Conservation (phyloP, 2,113 vertebrate genomes). For the Serinus canaria region DNA sequence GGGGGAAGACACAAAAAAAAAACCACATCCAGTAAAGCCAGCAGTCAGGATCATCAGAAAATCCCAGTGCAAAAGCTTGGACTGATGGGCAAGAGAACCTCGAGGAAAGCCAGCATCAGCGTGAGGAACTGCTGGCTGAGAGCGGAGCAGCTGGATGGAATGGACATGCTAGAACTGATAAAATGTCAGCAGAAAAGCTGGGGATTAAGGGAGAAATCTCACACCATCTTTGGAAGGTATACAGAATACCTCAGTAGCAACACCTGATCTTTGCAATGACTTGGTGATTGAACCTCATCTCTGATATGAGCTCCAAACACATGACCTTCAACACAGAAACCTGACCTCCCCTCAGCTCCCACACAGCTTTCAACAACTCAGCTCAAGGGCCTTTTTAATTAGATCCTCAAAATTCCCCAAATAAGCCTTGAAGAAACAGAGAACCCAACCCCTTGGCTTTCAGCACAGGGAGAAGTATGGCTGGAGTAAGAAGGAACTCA, state of each 20-base stretch:
- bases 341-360: neutral
- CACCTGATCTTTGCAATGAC: slow-evolving; percentile 6
- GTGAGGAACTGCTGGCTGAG: fast-evolving
- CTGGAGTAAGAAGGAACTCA: neutral
- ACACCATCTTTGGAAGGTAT: slow-evolving; percentile 29
- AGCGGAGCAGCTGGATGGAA: neutral
- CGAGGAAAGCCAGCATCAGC: fast-evolving
- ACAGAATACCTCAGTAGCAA: slow-evolving; percentile 12
- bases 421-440: neutral
- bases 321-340: slow-evolving; percentile 53
- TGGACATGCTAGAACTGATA: fast-evolving
- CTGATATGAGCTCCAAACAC: neutral
- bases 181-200: slow-evolving; percentile 19
- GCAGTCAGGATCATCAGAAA: neutral
- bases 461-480: neutral
- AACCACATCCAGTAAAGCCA: neutral
- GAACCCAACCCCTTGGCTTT: neutral
- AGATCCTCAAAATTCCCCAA: neutral
- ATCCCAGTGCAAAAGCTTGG: neutral
- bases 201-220: slow-evolving; percentile 58
- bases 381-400: neutral
- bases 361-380: slow-evolving; percentile 40
- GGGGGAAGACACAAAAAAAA: neutral
- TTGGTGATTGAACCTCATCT: neutral
- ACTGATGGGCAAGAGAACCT: neutral